Base-by-base conservation (phyloP, 2,113 vertebrate genomes). In the Coptodon bakossiorum region DNA sequence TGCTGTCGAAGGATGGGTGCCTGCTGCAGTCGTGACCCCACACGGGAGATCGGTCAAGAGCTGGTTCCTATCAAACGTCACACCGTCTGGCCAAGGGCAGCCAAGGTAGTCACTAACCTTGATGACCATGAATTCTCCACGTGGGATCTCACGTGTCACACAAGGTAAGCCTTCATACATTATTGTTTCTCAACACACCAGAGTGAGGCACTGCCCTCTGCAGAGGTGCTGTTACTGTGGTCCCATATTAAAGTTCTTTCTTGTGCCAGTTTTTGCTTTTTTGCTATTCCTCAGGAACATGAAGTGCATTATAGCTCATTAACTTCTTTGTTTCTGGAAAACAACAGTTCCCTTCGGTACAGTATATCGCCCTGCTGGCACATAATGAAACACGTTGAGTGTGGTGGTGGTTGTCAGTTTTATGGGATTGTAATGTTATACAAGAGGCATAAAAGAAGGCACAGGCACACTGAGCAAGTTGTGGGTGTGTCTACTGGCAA, bases 31-130 rank as follows among this genome's bases (percentile, higher is more conserved):
- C 83, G 85, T 3, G 78, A 89, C 82, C 89, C 68, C 6, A 7
- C 34, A 2, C 57, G 3, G 22, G 90, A 86, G 24, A 43, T 78
- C 1, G 92, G 91, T 6, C 88, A 93, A 6, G 89, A 94, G 80
- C 80, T 88, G 40, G 94, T 95, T 7, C 38, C 81, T 22, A 48
- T 95, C 54, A 94, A 91, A 57, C 88, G 73, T 1, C 90, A 92
- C 31, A 7, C 80, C 0, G 6, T 81, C 34, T 91, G 91, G 94
- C 85, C 88, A 6, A 38, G 54, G 68, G 34, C 61, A 9, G 22
- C 92, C 29, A 82, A 59, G 56, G 84, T 76, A 17, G 57, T 84
- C 63, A 13, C 88, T 5, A 81, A 80, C 43, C 12, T 66, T 2
- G 31, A 71, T 4, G 81, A 89, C 52, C 84, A 90, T 22, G 91